A percentile compares a stretch with the other conserved stretches of the same genome.
Evolutionary conservation across 2,113 vertebrate genomes (phyloP).

Genomic region (Paraplagusia blochii): DNA sequence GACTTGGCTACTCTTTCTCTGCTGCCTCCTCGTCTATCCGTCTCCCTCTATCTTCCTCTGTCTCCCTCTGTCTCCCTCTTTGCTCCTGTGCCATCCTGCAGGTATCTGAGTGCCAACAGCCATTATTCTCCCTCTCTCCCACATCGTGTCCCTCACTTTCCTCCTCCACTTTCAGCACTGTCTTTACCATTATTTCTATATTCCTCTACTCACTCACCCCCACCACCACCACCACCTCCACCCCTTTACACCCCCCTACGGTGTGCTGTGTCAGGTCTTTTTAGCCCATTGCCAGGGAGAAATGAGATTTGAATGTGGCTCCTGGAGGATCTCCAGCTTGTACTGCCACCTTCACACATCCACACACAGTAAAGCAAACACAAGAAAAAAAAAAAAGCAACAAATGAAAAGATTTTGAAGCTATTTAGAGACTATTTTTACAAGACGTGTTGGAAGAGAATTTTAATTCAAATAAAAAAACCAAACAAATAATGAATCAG

Average conservation of each 20-base stretch:
- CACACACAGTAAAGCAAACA: neutral
- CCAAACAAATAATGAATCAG: too few species aligned
- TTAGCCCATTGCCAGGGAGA: slow-evolving; percentile 64
- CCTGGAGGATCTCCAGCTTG: slow-evolving; percentile 40
- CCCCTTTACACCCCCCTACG: slow-evolving; percentile 27
- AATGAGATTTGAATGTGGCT: slow-evolving; percentile 72
- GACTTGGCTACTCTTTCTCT: slow-evolving; percentile 18
- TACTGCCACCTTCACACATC: neutral
- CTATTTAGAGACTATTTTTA: too few species aligned
- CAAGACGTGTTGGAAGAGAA: slow-evolving; percentile 35
- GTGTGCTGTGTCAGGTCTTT: slow-evolving; percentile 71
- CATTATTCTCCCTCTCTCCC: slow-evolving; percentile 54
- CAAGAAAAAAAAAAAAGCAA: slow-evolving; percentile 15
- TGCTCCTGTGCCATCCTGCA: slow-evolving; percentile 28
- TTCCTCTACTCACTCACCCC: slow-evolving; percentile 27
- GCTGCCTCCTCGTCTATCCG: slow-evolving; percentile 4
- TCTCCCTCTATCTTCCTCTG: slow-evolving; percentile 3
- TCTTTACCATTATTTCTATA: slow-evolving; percentile 42
- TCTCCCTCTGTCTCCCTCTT: slow-evolving; percentile 1
- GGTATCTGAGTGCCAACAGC: slow-evolving; percentile 38
- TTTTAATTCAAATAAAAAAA: neutral
- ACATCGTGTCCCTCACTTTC: slow-evolving; percentile 41
- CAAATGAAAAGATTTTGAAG: neutral
- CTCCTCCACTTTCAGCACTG: slow-evolving; percentile 42
- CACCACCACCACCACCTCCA: slow-evolving; percentile 29